Evolutionary conservation across 2,888 invertebrate species (phyloP), one percentile per base, ranked within the genome.

Genomic region (Cataglyphis albicans): DNA sequence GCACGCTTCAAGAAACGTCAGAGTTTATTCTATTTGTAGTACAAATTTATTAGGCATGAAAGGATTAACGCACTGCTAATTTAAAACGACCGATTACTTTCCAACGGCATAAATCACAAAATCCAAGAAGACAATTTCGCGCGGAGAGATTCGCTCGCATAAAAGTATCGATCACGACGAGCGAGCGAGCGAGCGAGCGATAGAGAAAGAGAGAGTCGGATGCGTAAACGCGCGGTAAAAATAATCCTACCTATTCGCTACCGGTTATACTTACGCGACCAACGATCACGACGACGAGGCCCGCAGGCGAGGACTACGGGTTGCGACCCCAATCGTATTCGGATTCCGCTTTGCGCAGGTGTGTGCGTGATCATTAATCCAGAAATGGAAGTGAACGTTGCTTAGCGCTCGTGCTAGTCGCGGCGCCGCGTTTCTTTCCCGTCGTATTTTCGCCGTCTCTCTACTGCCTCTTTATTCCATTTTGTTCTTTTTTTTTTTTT

Each of bases 331-430:
- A 89, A 89, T 89, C 86, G 89, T 81, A 83, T 85, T 89, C 86
- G 89, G 83, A 85, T 81, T 81, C 80, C 41, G 65, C 64, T 84
- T 78, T 84, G 87, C 84, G 83, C 89, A 88, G 87, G 89, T 89
- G 89, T 86, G 87, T 21, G 21, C 87, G 89, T 85, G 87, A 83
- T 89, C 87, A 90, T 89, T 89, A 89, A 89, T 89, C 89, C 89
- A 89, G 86, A 89, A 90, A 89, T 89, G 89, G 89, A 87, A 88
- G 90, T 88, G 90, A 89, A 89, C 87, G 89, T 87, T 78, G 82
- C 48, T 38, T 52, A 85, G 81, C 82, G 38, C 35, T 57, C 18
- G 38, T n/a, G 67, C 55, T 72, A 61, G 80, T 55, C 67, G 32
- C 76, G 44, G 72, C 68, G 70, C 70, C 74, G 70, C 64, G 59